Evolutionary conservation across 2,797 vertebrate genomes (phyloP).

Genomic region (Acomys russatus): DNA sequence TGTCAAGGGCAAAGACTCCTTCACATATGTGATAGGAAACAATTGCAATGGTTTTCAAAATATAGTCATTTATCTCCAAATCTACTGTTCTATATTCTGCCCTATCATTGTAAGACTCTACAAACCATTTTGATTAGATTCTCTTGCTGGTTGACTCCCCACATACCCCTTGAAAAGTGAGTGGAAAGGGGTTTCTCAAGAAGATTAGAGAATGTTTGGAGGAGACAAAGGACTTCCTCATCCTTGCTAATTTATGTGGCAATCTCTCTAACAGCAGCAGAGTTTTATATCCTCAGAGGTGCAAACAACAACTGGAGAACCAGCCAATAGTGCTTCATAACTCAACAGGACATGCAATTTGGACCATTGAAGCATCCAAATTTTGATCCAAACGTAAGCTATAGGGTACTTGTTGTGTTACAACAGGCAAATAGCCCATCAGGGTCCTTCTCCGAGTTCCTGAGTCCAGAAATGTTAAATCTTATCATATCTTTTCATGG

Average conservation of each 20-base stretch:
- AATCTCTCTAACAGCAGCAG: neutral
- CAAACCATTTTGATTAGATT: neutral
- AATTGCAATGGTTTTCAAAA: neutral
- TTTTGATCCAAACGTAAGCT: neutral
- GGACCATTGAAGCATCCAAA: neutral
- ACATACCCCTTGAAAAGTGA: neutral
- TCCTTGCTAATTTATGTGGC: neutral
- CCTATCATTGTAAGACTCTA: neutral
- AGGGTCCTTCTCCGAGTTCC: neutral
- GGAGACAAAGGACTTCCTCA: neutral
- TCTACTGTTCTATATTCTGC: neutral
- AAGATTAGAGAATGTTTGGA: neutral
- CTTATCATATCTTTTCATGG: neutral
- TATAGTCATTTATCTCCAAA: neutral
- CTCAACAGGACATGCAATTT: neutral
- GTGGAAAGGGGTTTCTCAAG: neutral
- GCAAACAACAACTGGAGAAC: neutral
- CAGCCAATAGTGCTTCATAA: neutral
- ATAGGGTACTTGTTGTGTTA: neutral
- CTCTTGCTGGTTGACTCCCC: neutral
- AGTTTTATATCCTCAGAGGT: neutral
- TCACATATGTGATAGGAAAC: neutral
- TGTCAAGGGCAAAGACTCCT: neutral
- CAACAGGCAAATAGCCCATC: neutral
- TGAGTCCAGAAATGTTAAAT: neutral